Percentiles rank a stretch among this genome's conserved stretches.
These are phyloP conservation scores for Polypedilum vanderplanki DNA, from an alignment of 1,140 invertebrate genomes.

Conservation along the genomic window DNA sequence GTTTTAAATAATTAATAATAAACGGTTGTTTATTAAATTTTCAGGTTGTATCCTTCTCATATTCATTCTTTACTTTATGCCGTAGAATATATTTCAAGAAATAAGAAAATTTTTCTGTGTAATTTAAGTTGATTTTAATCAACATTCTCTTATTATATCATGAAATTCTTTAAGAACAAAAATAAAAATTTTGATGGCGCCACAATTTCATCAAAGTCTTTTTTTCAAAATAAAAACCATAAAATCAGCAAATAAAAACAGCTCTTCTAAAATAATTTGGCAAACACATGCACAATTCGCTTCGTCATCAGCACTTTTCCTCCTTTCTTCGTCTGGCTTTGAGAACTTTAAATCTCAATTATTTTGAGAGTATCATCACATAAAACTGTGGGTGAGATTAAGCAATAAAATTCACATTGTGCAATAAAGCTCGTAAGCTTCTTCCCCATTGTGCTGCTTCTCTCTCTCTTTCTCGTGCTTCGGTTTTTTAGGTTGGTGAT, in stretches of 20 bases:
- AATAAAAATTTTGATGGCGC: background rate
- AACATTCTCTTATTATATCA: too few relatives aligned
- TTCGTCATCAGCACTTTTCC: background rate
- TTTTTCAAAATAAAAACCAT: background rate
- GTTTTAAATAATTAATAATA: too few relatives aligned
- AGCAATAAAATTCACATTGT: constrained; percentile 19
- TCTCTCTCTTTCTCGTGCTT: background rate
- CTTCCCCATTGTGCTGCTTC: background rate
- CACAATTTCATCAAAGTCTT: too few relatives aligned
- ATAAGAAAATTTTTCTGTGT: too few relatives aligned
- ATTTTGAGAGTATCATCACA: constrained; percentile 18
- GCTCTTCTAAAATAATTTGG: too few relatives aligned
- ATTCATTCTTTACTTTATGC: too few relatives aligned
- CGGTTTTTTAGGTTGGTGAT: too few relatives aligned
- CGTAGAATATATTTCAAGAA: too few relatives aligned
- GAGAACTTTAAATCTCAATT: constrained; percentile 19
- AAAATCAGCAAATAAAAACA: background rate
- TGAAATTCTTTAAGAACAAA: background rate
- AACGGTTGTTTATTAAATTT: too few relatives aligned
- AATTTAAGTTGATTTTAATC: too few relatives aligned
- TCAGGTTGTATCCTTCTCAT: too few relatives aligned
- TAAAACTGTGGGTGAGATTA: constrained; percentile 15
- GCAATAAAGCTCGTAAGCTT: background rate
- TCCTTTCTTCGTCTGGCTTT: background rate
- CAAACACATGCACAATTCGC: too few relatives aligned